Evolutionary conservation across 1,140 invertebrate species (phyloP).

Genomic region (Agraylea sexmaculata): DNA sequence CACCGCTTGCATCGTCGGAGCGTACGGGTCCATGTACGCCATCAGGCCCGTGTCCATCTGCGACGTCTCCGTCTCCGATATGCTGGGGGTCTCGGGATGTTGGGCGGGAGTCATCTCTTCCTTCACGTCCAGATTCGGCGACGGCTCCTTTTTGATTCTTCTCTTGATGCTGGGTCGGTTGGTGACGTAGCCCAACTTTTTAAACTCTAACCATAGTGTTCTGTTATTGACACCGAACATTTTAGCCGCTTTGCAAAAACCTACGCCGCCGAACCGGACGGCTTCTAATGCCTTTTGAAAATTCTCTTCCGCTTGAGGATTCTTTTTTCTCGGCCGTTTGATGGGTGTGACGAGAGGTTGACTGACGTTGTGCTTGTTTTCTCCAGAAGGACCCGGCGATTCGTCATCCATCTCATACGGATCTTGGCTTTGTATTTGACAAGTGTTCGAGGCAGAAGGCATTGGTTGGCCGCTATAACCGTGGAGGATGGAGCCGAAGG

Average conservation of each 20-base stretch:
- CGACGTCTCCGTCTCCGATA: constrained; percentile 30
- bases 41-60: constrained; percentile 44
- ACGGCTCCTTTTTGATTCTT: constrained; percentile 51
- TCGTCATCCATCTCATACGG: constrained; percentile 19
- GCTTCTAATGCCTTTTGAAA: constrained; percentile 67
- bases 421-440: background rate
- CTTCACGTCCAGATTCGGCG: constrained; percentile 36
- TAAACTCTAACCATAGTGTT: constrained; percentile 73
- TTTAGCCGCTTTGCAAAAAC: constrained; percentile 70
- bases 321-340: constrained; percentile 51
- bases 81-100: constrained; percentile 31
- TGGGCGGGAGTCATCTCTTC: constrained; percentile 29
- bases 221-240: constrained; percentile 74
- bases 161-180: constrained; percentile 61
- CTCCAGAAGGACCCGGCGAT: constrained; percentile 33
- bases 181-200: constrained; percentile 67
- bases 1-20: no score
- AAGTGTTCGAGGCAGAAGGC: no score
- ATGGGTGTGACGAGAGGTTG: constrained; percentile 23
- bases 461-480: no score
- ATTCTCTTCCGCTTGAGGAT: constrained; percentile 67
- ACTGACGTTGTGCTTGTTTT: constrained; percentile 24
- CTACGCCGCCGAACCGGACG: constrained; percentile 67
- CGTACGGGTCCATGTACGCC: constrained; percentile 49
- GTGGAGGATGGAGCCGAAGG: no score